A percentile compares a stretch with the other conserved stretches of the same genome.
phyloP scores from a whole-genome alignment of 37 sponge, comb jelly and placozoan genomes.

The Tethya wilhelma region DNA sequence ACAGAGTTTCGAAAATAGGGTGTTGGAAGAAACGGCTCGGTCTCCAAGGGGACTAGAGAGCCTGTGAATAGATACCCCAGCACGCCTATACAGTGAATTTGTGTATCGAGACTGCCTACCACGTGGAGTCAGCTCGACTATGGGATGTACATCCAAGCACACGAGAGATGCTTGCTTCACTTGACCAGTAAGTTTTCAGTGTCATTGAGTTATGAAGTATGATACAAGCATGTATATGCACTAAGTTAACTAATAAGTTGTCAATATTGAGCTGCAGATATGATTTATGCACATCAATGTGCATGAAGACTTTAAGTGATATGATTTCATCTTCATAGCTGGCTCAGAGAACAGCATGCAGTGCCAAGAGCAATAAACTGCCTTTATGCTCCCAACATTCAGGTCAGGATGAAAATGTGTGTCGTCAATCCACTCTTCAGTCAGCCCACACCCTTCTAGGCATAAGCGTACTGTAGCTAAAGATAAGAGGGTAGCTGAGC shows the following conservation, averaged over 20 bases:
- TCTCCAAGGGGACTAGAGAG: slow-evolving; percentile 23
- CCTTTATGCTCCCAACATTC: slow-evolving; percentile 52
- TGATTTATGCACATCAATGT: too few species aligned
- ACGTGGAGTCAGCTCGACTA: not conserved
- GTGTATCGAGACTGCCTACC: too few species aligned
- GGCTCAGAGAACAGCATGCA: slow-evolving; percentile 69
- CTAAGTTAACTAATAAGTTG: too few species aligned
- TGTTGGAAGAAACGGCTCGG: slow-evolving; percentile 45
- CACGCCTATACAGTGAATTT: too few species aligned
- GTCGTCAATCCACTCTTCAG: slow-evolving; percentile 59
- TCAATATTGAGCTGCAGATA: too few species aligned
- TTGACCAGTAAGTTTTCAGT: slow-evolving; percentile 64
- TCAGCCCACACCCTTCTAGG: not conserved
- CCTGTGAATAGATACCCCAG: too few species aligned
- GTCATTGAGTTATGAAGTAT: not conserved
- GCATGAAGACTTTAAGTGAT: too few species aligned
- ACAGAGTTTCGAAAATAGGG: too few species aligned
- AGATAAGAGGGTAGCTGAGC: too few species aligned
- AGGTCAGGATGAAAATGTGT: slow-evolving; percentile 30
- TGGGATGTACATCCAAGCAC: slow-evolving; percentile 55
- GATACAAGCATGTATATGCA: too few species aligned
- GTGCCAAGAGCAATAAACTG: slow-evolving; percentile 44
- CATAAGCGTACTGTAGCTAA: too few species aligned
- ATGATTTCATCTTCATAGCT: too few species aligned
- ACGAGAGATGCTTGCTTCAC: slow-evolving; percentile 53